Evolutionary conservation across 2,113 vertebrate species (phyloP).

Genomic region (Electrona antarctica): DNA sequence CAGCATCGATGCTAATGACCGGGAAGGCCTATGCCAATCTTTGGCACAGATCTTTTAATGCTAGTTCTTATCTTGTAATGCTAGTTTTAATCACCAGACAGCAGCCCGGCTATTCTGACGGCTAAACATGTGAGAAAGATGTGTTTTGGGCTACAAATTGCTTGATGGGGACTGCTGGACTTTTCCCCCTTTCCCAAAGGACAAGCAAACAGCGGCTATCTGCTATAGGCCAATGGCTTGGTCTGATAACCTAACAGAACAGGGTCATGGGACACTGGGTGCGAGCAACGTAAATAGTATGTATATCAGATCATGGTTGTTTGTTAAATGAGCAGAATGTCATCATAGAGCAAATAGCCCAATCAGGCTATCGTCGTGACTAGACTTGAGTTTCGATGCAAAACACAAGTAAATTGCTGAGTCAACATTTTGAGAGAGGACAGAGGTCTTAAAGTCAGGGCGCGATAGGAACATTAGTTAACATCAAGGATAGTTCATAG

Average conservation of each 20-base stretch:
- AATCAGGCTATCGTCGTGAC: no score
- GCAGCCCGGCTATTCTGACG: neutral
- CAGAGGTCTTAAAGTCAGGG: no score
- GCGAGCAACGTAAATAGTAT: slow-evolving; percentile 1
- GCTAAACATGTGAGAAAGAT: neutral
- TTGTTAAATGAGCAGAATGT: no score
- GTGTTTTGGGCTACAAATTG: neutral
- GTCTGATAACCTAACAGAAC: neutral
- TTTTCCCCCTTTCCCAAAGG: slow-evolving; percentile 37
- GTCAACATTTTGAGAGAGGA: no score
- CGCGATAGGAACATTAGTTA: no score
- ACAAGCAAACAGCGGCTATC: slow-evolving; percentile 62
- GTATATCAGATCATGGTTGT: no score
- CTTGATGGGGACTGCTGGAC: slow-evolving; percentile 32
- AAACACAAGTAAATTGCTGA: no score
- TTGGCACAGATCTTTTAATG: no score
- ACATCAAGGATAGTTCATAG: no score
- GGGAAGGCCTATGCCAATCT: no score
- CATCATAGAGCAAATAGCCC: no score
- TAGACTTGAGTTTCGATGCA: no score
- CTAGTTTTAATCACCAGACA: slow-evolving; percentile 15
- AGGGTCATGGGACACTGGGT: slow-evolving; percentile 46
- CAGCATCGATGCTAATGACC: neutral
- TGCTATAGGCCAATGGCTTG: slow-evolving; percentile 54
- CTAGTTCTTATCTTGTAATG: neutral